Evolutionary conservation across 1,140 invertebrate species (phyloP), one percentile per base, ranked within the genome.

Genomic region (Bombus pyrosoma): DNA sequence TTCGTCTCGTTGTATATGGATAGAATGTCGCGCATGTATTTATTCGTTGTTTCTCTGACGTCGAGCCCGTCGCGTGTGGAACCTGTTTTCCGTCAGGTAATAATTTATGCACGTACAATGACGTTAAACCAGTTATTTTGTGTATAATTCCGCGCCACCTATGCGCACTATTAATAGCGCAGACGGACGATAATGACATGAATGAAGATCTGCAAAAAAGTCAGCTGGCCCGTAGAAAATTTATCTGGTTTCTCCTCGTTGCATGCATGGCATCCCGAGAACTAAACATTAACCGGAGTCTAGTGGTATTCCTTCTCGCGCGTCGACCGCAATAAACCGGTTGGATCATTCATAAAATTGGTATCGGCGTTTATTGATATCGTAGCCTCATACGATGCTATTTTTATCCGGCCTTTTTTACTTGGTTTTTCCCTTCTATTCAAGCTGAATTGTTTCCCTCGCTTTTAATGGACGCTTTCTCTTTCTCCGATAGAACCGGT

Each of bases 261-360:
- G 10, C 28, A 28, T 28, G 1, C 69, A 13, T 15, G n/a, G 59
- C 25, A 13, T 13, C 12, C 8, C 41, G 18, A 10, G 73, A 43
- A 76, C 32, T 32, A 18, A 34, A 22, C 41, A 22, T 28, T 10
- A 59, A 28, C 10, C 15, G 0, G 4, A 2, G 9, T n/a, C 28
- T 5, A 22, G n/a, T 34, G 28, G 32, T 37, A 62, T 64, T 41
- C n/a, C 47, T 59, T 75, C 77, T 25, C 59, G 59, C 59, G 47
- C 34, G 59, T 81, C 73, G 71, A 86, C 64, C 83, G 25, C 62
- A 71, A 28, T 39, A 59, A 89, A 86, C 81, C 76, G 80, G 87
- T 89, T 68, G 66, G 76, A 80, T 83, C 81, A 89, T 86, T 89
- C 85, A 86, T 79, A 89, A 89, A n/a, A 83, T 89, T 34, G 75